Base-by-base conservation (phyloP, 2,888 invertebrate species). In the Pseudococcus longispinus region DNA sequence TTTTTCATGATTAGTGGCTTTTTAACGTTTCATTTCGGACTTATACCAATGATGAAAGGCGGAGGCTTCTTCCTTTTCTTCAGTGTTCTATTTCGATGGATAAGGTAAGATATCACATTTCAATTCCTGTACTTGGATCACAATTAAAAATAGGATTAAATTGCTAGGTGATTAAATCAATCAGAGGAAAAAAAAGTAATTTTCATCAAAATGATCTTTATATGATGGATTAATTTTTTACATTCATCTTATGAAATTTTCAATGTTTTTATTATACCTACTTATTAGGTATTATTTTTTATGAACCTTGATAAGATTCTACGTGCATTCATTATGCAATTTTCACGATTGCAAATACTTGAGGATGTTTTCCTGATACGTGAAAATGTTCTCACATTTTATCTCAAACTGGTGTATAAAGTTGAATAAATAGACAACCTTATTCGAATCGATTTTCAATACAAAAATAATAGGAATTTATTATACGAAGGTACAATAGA, bases 1-100 rank as follows among this genome's bases (percentile, higher is more conserved):
- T 90, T 90, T 87, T 90, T 90, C 74, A 89, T 89, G 9, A 88
- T 90, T 65, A 89, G 89, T 26, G 90, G 90, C 1, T 89, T 90
- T 87, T 89, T 90, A 23, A 89, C 89, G 15, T 88, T 89, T 46
- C 88, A 89, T 80, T 88, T 87, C 32, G 84, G 87, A 8, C 15
- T 83, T 51, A 29, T 84, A 46, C 83, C 74, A 15, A 87, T 87
- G 87, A 46, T 46, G 70, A 87, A 87, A 87, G 87, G 87, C 6
- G 83, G 87, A 46, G 82, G 77, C 1, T 32, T 87, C 23, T 87
- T 13, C 44, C 26, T 87, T 4, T 20, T 87, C 23, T 82, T 87
- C 18, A 83, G 77, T 23, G 18, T 86, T 32, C 8, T 86, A 18
- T 77, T 86, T 32, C 26, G 86, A n/a, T 86, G 86, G 86, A 86